Conservation (phyloP, 2,888 invertebrate genomes). For the Fragum whitleyi region DNA sequence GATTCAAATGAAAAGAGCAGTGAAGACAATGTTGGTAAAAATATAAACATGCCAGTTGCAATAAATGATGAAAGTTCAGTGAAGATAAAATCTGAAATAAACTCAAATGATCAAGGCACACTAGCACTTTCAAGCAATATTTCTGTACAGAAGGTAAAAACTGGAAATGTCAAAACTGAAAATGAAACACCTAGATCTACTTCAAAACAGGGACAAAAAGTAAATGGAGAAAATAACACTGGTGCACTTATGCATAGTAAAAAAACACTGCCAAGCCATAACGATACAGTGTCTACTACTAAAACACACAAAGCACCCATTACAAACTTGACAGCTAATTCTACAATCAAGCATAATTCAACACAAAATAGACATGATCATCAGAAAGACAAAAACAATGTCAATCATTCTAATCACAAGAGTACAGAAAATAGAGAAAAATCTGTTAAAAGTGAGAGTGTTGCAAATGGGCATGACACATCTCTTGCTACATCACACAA, state of each 20-base stretch:
- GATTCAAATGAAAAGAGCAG: neutral
- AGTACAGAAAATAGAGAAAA: constrained; percentile 2
- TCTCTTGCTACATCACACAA: constrained; percentile 1
- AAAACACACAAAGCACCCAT: neutral
- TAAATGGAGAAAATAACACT: neutral
- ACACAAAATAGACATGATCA: constrained; percentile 6
- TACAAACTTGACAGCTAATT: neutral
- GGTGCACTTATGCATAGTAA: neutral
- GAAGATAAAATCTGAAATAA: too few species aligned
- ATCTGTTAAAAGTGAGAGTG: neutral
- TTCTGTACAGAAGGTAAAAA: neutral
- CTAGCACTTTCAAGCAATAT: neutral
- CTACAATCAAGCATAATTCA: neutral
- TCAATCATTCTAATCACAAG: neutral
- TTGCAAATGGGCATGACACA: neutral
- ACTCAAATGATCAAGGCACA: too few species aligned
- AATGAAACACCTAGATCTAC: neutral
- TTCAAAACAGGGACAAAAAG: neutral
- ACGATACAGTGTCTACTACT: neutral
- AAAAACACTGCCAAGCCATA: neutral
- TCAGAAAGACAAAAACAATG: constrained; percentile 3
- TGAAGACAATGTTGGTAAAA: neutral
- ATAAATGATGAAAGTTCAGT: neutral
- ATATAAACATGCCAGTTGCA: neutral
- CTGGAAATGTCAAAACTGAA: neutral